phyloP scores from a whole-genome alignment of 2,113 vertebrate species.

The Tursiops truncatus region DNA sequence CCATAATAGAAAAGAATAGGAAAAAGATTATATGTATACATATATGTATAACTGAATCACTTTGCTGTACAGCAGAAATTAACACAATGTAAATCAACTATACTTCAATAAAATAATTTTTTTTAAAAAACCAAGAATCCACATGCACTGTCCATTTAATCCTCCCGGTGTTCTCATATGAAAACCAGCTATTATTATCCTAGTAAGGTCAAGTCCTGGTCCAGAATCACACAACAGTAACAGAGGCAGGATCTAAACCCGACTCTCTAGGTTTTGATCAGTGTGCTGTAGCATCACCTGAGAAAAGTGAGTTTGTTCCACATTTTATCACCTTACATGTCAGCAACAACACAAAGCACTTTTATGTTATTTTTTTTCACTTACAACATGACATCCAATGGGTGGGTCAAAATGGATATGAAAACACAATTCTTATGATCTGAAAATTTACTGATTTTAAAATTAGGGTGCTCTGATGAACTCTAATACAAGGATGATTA shows the following conservation, averaged over 20 bases:
- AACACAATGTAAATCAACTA: no score
- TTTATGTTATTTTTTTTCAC: background rate
- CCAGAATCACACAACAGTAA: background rate
- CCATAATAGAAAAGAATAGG: background rate
- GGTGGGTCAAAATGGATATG: background rate
- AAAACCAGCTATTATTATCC: background rate
- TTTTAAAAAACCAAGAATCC: background rate
- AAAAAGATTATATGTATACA: background rate
- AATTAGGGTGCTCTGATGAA: background rate
- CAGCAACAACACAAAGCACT: background rate
- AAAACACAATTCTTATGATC: background rate
- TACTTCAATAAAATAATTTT: no score
- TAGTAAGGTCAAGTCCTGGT: background rate
- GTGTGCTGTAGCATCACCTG: fast-evolving
- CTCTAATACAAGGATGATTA: background rate
- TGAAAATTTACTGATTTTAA: background rate
- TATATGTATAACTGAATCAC: no score
- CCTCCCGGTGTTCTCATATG: background rate
- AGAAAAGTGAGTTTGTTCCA: background rate
- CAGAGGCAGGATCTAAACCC: background rate
- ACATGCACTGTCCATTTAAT: no score
- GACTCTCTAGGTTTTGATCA: background rate
- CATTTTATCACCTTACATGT: background rate
- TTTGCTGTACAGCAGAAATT: no score
- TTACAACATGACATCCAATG: background rate